Evolutionary conservation across 1,140 invertebrate genomes (phyloP), one percentile per base, ranked within the genome.

Genomic region (Drosophila aff.): DNA sequence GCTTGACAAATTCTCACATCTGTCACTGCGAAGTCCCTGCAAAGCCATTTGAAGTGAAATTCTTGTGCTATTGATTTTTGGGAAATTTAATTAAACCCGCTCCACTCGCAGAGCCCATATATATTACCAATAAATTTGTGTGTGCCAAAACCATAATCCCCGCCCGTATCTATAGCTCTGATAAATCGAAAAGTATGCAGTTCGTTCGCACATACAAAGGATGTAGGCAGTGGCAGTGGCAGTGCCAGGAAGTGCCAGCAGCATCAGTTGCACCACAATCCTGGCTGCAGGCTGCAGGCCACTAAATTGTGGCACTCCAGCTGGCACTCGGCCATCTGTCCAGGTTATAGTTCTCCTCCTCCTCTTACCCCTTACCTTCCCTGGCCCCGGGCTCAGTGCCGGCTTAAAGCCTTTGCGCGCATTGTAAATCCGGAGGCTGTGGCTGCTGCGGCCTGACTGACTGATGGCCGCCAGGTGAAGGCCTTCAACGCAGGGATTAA

Each of bases 261-360:
- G 66, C 63, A 53, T 40, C 67, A 36, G 49, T 16, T 57, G 67
- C 67, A 57, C 64, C 67, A 46, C 67, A 71, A 71, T 71, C 61
- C 69, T 18, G 60, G 62, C 71, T 74, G 63, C 69, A 23, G 60
- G 62, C 71, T 64, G 66, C 81, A 64, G 52, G 72, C 81, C 81
- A 84, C 81, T 80, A 84, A 84, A 84, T 84, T 84, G 77, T 85
- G 81, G 81, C 73, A 68, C 50, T 52, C 53, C 81, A 84, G 59
- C 81, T 84, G 80, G 53, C 63, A 52, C 41, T 41, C 33, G 52
- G 72, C 72, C 72, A 75, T 75, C 72, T 46, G 58, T 52, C 49
- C 59, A 31, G 31, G 23, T n/a, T 74, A 55, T 63, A 61, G 71
- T 63, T 61, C 50, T 69, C 60, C 50, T 69, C 58, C 15, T 5